These are phyloP conservation scores for Hipparchia sbordonii DNA, from an alignment of 2,888 invertebrate genomes.

Conservation along the genomic window DNA sequence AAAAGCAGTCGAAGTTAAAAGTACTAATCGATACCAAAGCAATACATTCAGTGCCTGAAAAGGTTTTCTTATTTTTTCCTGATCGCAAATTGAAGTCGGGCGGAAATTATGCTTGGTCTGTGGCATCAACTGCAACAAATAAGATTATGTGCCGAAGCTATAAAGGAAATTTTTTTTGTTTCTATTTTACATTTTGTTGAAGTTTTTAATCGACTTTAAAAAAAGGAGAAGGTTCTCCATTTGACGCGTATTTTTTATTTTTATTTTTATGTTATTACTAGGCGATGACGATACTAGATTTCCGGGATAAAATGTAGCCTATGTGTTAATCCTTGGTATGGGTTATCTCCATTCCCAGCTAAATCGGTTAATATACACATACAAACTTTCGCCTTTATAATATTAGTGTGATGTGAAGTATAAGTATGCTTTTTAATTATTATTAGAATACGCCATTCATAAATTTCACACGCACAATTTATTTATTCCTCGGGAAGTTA, in stretches of 20 bases:
- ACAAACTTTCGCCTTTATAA: too few species aligned
- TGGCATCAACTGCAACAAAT: conserved; percentile 20
- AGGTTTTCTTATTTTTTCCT: conserved; percentile 20
- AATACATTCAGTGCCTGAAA: conserved; percentile 3
- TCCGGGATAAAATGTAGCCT: too few species aligned
- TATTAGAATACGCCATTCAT: not conserved
- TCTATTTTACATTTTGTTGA: not conserved
- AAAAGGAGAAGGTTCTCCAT: too few species aligned
- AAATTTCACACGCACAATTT: not conserved
- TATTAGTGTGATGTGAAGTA: too few species aligned
- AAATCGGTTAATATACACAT: too few species aligned
- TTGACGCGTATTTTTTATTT: too few species aligned
- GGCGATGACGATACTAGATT: too few species aligned
- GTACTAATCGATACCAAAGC: conserved; percentile 12
- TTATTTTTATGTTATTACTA: too few species aligned
- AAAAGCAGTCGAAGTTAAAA: conserved; percentile 1
- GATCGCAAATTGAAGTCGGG: conserved; percentile 6
- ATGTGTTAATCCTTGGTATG: too few species aligned
- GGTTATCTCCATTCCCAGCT: too few species aligned
- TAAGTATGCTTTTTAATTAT: too few species aligned
- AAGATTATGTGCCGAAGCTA: conserved; percentile 17
- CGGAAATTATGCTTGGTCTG: conserved; percentile 23
- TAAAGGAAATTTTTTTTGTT: not conserved
- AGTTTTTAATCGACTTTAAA: too few species aligned
- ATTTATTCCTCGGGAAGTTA: not conserved